phyloP scores from a whole-genome alignment of 2,888 invertebrate genomes.

The Psylliodes chrysocephalus region DNA sequence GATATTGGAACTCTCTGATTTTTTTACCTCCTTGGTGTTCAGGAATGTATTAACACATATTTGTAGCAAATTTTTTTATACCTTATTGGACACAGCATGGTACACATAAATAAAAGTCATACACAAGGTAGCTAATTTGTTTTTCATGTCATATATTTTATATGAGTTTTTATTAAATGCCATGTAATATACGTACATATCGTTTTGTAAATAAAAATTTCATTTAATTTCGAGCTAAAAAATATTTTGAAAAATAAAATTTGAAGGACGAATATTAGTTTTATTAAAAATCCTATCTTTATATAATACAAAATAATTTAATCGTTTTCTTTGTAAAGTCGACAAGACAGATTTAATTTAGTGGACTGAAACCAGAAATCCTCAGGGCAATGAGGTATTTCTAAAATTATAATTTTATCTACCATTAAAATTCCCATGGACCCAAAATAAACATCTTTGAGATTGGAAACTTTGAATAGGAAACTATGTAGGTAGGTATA shows the following conservation, averaged over 20 bases:
- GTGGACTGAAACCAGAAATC: too few relatives aligned
- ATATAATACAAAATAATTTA: too few relatives aligned
- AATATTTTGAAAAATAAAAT: conserved; percentile 42
- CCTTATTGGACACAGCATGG: too few relatives aligned
- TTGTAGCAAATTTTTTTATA: too few relatives aligned
- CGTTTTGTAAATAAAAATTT: conserved; percentile 36
- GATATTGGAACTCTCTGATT: too few relatives aligned
- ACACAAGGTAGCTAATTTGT: conserved; percentile 28
- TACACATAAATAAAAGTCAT: conserved; percentile 16
- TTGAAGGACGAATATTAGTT: background rate
- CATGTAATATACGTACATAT: conserved; percentile 30
- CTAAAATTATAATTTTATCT: background rate
- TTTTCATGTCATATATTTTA: conserved; percentile 34
- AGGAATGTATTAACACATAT: too few relatives aligned
- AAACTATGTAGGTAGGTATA: too few relatives aligned
- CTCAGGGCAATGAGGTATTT: background rate
- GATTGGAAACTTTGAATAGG: background rate
- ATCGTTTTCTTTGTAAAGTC: too few relatives aligned
- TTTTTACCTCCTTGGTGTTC: too few relatives aligned
- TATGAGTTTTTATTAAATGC: conserved; percentile 27
- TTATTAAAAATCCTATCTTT: too few relatives aligned
- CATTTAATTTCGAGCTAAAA: conserved; percentile 32
- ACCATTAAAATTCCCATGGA: background rate
- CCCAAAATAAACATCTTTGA: background rate
- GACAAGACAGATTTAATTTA: too few relatives aligned